phyloP scores from a whole-genome alignment of 2,113 vertebrate genomes.

The Corythaeola cristata region DNA sequence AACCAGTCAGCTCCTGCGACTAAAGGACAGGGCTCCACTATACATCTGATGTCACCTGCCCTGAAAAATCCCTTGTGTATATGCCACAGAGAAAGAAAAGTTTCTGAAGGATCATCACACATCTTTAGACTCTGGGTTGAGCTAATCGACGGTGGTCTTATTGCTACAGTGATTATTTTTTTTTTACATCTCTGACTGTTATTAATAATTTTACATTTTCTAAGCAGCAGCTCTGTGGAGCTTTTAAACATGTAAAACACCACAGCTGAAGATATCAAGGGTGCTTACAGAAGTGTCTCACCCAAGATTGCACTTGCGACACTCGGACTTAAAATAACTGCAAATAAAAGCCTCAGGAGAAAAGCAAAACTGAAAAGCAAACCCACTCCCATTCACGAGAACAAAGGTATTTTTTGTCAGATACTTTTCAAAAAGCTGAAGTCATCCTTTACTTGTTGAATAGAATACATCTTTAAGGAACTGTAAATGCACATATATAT shows the following conservation, averaged over 20 bases:
- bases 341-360: background rate
- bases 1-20: background rate
- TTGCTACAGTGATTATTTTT: background rate
- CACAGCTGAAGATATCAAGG: background rate
- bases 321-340: background rate
- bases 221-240: background rate
- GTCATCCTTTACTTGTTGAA: accelerated
- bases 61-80: background rate
- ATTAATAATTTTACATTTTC: background rate
- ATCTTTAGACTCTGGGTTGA: background rate
- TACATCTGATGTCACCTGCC: accelerated
- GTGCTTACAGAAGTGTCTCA: background rate
- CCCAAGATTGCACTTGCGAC: accelerated
- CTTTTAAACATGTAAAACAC: background rate
- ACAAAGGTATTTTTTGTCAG: background rate
- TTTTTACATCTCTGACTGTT: background rate
- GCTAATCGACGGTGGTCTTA: background rate
- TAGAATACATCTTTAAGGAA: background rate
- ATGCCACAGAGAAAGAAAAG: background rate
- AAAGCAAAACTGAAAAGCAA: background rate
- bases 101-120: background rate
- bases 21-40: background rate
- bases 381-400: background rate
- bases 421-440: background rate
- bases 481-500: background rate